A percentile compares a stretch with the other conserved stretches of the same genome.
Evolutionary conservation across 2,797 vertebrate species (phyloP).

Genomic region (Benthosema pterotum): DNA sequence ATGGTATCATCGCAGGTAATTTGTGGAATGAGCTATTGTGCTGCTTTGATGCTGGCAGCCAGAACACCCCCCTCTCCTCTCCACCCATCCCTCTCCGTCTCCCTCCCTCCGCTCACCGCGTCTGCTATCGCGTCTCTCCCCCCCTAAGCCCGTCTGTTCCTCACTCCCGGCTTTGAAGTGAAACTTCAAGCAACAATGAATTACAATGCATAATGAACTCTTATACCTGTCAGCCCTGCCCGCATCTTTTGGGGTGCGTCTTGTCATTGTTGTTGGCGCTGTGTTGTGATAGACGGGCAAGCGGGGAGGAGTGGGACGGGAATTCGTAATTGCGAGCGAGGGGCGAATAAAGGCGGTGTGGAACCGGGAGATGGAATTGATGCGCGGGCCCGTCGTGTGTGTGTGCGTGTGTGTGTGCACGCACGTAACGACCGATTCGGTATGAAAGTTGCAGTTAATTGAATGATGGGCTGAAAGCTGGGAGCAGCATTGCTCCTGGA

Average conservation of each 20-base stretch:
- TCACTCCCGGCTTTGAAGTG: constrained; percentile 66
- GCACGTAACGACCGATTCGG: too few relatives aligned
- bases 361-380: constrained; percentile 36
- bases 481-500: constrained; percentile 14
- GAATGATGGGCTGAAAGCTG: constrained; percentile 14
- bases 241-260: constrained; percentile 39
- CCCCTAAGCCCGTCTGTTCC: constrained; percentile 65
- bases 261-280: constrained; percentile 63
- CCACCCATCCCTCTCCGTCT: constrained; percentile 23
- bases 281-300: constrained; percentile 55
- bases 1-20: constrained; percentile 74
- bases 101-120: constrained; percentile 33
- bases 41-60: constrained; percentile 18
- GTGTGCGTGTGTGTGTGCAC: too few relatives aligned
- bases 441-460: constrained; percentile 45
- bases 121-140: constrained; percentile 44
- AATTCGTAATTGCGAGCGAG: constrained; percentile 59
- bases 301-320: constrained; percentile 41
- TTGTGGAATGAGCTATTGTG: constrained; percentile 69
- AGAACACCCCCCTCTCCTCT: too few relatives aligned
- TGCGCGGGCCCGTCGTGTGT: too few relatives aligned
- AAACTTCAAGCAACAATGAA: constrained; percentile 77
- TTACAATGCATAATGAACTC: constrained; percentile 75
- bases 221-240: constrained; percentile 71
- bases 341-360: constrained; percentile 41